Conservation (phyloP, 1,140 invertebrate genomes). For the Pogonomyrmex californicus region DNA sequence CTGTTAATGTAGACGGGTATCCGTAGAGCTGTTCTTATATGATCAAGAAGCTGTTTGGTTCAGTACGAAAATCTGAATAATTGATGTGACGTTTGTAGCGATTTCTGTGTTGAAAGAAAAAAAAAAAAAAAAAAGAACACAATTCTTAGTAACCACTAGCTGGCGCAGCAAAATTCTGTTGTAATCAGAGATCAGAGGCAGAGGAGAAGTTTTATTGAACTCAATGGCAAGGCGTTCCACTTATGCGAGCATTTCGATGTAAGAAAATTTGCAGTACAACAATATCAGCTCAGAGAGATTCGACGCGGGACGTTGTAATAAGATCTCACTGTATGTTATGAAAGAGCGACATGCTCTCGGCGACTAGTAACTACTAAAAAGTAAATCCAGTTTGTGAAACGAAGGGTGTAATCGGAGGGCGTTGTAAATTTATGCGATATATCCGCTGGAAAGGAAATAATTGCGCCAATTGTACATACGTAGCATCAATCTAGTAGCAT, state of each 20-base stretch:
- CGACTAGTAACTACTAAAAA: slow-evolving; percentile 28
- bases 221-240: slow-evolving; percentile 39
- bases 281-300: slow-evolving; percentile 38
- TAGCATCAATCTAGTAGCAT: slow-evolving; percentile 38
- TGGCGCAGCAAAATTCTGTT: slow-evolving; percentile 44
- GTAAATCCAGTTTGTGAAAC: slow-evolving; percentile 27
- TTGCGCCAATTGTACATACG: slow-evolving; percentile 47
- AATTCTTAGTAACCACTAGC: slow-evolving; percentile 43
- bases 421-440: slow-evolving; percentile 38
- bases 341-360: slow-evolving; percentile 23
- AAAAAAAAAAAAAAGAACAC: background rate
- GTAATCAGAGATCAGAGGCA: slow-evolving; percentile 35
- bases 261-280: slow-evolving; percentile 57
- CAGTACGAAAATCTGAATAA: slow-evolving; percentile 40
- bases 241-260: slow-evolving; percentile 49
- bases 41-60: slow-evolving; percentile 36
- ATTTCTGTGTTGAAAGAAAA: slow-evolving; percentile 47
- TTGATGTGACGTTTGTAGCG: slow-evolving; percentile 51
- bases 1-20: slow-evolving; percentile 45
- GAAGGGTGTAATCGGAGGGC: background rate
- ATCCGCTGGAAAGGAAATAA: slow-evolving; percentile 40
- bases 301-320: slow-evolving; percentile 47
- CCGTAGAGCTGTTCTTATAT: slow-evolving; percentile 28
- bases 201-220: slow-evolving; percentile 39
- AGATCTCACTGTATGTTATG: slow-evolving; percentile 51